Base-by-base conservation (phyloP, 2,113 vertebrate species). In the Nyctibius bracteatus region DNA sequence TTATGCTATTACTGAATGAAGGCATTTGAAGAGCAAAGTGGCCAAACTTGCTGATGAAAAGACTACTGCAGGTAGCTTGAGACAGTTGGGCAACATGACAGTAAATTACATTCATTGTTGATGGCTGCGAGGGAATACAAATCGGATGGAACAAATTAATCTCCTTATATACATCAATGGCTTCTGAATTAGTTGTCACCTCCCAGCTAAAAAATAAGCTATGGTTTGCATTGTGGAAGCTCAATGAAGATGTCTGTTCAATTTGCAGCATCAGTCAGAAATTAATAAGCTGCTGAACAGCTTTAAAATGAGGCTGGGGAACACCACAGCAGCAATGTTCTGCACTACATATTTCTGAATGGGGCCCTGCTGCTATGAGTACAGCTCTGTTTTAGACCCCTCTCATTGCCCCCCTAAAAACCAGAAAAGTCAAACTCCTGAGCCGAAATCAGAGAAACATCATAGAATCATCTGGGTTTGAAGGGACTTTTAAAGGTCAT, bases 111-210 rank as follows among this genome's bases (percentile, higher is more conserved):
- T 96, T 97, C 86, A 78, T 93, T 95, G 95, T 92, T 96, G 92
- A 93, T 92, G 90, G 84, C 83, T 96, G 66, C 74, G 94, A 95
- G 96, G 94, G 92, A 96, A 97, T 94, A 94, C 78, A 88, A 97
- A 96, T 91, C 79, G 17, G 91, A 97, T 97, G 94, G 67, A 97
- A 96, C 96, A 96, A 96, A 96, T 97, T 95, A 96, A 97, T 97
- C 95, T 97, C 86, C 86, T 86, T 91, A 92, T 86, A 94, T 95
- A 96, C 94, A 97, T 46, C 14, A 3, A 92, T 96, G 89, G 85
- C 65, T 97, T 97, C 91, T 94, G 96, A 97, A 97, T 97, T 93
- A 93, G 81, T 91, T 95, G 96, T 97, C 94, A 96, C 79, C 79
- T 96, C 89, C 68, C 51, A 86, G 87, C 82, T 83, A 59, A 79